Conservation (phyloP, 2,113 vertebrate species). For the Pterophyllum scalare region DNA sequence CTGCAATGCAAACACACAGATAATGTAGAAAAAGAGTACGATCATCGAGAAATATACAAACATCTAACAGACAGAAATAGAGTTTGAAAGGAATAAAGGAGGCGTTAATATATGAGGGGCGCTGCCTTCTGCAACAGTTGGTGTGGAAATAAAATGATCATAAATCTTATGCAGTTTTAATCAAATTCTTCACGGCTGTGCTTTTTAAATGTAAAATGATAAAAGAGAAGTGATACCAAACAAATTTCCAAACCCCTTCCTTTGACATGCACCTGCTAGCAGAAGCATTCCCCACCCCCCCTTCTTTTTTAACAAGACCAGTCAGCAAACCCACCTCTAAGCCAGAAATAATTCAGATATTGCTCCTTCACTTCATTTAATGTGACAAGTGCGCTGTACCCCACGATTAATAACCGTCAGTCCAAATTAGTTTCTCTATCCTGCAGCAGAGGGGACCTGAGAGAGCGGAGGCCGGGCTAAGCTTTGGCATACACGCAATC, state of each 20-base stretch:
- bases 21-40: slow-evolving; percentile 30
- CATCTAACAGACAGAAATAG: slow-evolving; percentile 16
- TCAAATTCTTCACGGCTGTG: background rate
- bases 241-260: background rate
- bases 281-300: background rate
- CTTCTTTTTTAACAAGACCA: slow-evolving; percentile 48
- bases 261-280: slow-evolving; percentile 35
- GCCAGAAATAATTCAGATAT: slow-evolving; percentile 56
- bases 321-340: slow-evolving; percentile 37
- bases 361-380: slow-evolving; percentile 58
- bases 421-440: slow-evolving; percentile 62
- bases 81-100: slow-evolving; percentile 9
- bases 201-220: background rate
- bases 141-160: background rate
- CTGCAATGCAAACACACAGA: slow-evolving; percentile 70
- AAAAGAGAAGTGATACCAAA: slow-evolving; percentile 3
- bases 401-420: slow-evolving; percentile 69
- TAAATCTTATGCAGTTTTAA: background rate
- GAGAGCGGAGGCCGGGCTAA: slow-evolving; percentile 50
- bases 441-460: slow-evolving; percentile 40
- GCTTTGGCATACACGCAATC: slow-evolving; percentile 57
- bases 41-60: slow-evolving; percentile 22
- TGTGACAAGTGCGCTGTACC: slow-evolving; percentile 47
- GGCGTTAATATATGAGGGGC: slow-evolving; percentile 15
- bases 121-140: background rate